These are phyloP conservation scores for Scolopax mira DNA, from an alignment of 2,113 vertebrate species.

Conservation along the genomic window DNA sequence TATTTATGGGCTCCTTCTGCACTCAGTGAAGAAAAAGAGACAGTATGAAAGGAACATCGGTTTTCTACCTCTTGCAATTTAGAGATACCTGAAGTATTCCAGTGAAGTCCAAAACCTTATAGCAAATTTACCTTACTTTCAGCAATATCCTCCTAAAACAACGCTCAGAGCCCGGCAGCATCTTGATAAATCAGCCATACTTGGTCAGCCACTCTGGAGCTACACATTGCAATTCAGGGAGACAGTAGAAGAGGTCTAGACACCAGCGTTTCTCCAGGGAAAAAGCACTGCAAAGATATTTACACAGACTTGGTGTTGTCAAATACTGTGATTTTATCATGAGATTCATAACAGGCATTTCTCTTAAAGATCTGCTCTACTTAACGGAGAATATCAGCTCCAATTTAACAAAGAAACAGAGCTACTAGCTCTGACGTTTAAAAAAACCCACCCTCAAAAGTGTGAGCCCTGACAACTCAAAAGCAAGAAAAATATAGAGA, in stretches of 20 bases:
- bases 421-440: conserved; percentile 14
- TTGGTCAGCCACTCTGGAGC: background rate
- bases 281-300: background rate
- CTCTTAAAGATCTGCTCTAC: background rate
- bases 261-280: background rate
- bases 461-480: conserved; percentile 21
- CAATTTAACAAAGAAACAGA: background rate
- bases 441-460: background rate
- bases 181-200: background rate
- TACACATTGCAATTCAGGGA: background rate
- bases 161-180: background rate
- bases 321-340: background rate
- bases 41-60: background rate
- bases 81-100: background rate
- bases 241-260: background rate
- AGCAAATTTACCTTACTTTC: background rate
- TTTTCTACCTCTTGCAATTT: background rate
- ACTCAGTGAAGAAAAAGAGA: background rate
- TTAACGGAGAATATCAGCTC: conserved; percentile 1
- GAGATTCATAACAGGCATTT: background rate
- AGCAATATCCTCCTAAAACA: background rate
- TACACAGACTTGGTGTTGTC: background rate
- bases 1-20: background rate
- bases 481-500: conserved; percentile 1
- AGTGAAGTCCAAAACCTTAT: background rate